Evolutionary conservation across 2,113 vertebrate species (phyloP).

Genomic region (Hystrix brachyura): DNA sequence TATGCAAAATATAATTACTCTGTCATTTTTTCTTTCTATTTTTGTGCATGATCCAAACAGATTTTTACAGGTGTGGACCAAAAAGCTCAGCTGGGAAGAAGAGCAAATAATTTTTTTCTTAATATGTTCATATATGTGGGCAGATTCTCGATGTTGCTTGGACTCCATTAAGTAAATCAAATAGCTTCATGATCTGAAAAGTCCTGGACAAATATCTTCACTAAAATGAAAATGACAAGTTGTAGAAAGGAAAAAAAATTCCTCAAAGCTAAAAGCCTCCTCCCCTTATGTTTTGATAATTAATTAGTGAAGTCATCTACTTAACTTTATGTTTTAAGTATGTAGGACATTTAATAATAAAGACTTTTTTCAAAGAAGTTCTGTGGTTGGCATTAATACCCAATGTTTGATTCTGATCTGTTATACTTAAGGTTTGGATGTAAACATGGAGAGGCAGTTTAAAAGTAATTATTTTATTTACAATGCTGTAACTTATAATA

Average conservation of each 20-base stretch:
- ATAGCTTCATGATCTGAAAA: neutral
- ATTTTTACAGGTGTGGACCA: conserved; percentile 14
- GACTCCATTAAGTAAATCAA: neutral
- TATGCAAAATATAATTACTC: conserved; percentile 48
- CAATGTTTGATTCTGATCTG: neutral
- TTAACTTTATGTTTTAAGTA: conserved; percentile 39
- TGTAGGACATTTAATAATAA: neutral
- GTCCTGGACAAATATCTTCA: neutral
- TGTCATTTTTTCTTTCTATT: conserved; percentile 60
- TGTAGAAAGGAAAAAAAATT: neutral
- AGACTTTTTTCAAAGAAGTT: neutral
- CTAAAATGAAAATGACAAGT: neutral
- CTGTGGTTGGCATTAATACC: neutral
- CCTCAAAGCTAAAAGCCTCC: neutral
- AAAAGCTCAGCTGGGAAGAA: conserved; percentile 12
- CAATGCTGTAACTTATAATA: neutral
- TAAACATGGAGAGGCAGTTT: neutral
- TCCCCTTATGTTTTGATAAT: neutral
- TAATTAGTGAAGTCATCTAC: neutral
- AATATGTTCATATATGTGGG: neutral
- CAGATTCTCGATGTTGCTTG: neutral
- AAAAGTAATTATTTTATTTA: neutral
- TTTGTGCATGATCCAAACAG: conserved; percentile 8
- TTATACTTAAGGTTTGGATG: neutral
- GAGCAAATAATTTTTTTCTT: neutral